A percentile compares a stretch with the other conserved stretches of the same genome.
These are phyloP conservation scores for Naso thynnoides DNA, from an alignment of 2,797 vertebrate species.

Conservation along the genomic window DNA sequence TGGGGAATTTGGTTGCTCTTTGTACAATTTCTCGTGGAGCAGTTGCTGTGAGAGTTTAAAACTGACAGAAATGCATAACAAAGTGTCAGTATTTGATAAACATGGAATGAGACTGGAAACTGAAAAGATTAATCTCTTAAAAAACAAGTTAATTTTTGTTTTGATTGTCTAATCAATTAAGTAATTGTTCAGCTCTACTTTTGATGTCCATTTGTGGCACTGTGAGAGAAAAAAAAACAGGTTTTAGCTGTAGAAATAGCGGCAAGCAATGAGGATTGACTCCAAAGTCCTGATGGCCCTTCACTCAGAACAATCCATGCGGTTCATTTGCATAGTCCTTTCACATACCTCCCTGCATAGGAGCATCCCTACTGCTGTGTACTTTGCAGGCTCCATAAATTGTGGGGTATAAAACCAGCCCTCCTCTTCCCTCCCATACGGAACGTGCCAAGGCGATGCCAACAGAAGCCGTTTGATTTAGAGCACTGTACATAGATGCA, in stretches of 20 bases:
- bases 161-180: neutral
- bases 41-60: no score
- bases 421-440: slow-evolving; percentile 42
- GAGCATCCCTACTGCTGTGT: slow-evolving; percentile 48
- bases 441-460: slow-evolving; percentile 53
- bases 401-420: slow-evolving; percentile 58
- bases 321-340: slow-evolving; percentile 68
- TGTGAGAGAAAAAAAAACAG: neutral
- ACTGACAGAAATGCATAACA: no score
- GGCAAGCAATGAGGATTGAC: neutral
- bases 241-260: neutral
- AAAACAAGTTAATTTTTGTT: neutral
- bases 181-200: neutral
- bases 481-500: slow-evolving; percentile 76
- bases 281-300: slow-evolving; percentile 11
- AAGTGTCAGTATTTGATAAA: no score
- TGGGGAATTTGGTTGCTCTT: no score
- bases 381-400: slow-evolving; percentile 73
- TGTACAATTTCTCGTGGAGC: no score
- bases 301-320: slow-evolving; percentile 46
- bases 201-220: neutral
- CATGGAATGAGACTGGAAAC: no score
- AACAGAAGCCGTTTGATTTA: slow-evolving; percentile 69
- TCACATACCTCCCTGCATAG: slow-evolving; percentile 45
- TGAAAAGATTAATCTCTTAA: neutral